Evolutionary conservation across 1,140 invertebrate genomes (phyloP).

Genomic region (Sipha flava): DNA sequence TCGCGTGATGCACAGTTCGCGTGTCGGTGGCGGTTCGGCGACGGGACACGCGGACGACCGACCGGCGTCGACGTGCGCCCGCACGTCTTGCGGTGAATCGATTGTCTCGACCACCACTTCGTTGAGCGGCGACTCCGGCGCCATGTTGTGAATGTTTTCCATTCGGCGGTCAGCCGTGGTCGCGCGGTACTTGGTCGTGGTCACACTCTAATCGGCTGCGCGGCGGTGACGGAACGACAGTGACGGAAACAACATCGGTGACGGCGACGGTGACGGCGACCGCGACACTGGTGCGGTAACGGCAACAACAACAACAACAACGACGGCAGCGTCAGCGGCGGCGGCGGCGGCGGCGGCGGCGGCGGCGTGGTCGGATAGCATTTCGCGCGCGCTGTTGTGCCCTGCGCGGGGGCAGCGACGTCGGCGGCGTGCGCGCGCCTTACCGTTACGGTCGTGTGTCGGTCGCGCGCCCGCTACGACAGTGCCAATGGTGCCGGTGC

Average conservation of each 20-base stretch:
- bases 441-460: neutral
- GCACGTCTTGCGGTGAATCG: neutral
- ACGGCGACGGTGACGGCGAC: neutral
- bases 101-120: conserved; percentile 26
- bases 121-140: conserved; percentile 29
- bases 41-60: neutral
- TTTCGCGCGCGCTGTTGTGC: no score
- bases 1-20: conserved; percentile 26
- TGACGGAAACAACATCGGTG: neutral
- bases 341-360: no score
- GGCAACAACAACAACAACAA: no score
- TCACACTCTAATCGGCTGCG: neutral
- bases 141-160: conserved; percentile 6
- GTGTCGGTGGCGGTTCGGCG: neutral
- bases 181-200: neutral
- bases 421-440: neutral
- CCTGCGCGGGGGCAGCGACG: neutral
- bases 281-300: no score
- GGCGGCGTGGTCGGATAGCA: no score
- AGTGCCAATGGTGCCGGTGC: no score
- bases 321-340: no score
- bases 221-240: neutral
- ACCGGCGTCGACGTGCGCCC: neutral
- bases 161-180: neutral
- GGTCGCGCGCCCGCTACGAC: neutral